These are phyloP conservation scores for Muntiacus reevesi DNA, from an alignment of 2,113 vertebrate genomes.

Conservation along the genomic window DNA sequence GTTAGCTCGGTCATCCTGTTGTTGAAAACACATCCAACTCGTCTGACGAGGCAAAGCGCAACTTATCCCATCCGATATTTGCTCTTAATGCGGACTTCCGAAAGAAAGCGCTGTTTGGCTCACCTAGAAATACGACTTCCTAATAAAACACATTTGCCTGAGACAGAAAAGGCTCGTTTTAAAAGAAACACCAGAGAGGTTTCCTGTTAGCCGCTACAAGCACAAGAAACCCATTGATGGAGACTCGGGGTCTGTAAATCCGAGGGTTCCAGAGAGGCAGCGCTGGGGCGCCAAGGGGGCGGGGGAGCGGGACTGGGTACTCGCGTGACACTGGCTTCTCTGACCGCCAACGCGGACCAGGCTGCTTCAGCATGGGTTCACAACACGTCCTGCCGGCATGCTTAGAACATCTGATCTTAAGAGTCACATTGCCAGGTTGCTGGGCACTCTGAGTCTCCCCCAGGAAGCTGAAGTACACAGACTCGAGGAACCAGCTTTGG, in stretches of 20 bases:
- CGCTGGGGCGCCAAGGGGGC: not conserved
- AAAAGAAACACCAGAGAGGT: not conserved
- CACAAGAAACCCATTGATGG: not conserved
- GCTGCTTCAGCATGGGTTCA: not conserved
- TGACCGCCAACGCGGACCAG: not conserved
- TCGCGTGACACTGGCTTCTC: not conserved
- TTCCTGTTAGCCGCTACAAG: not conserved
- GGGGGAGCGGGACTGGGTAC: not conserved
- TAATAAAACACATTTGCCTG: not conserved
- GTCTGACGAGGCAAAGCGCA: not conserved
- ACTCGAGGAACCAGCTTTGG: not conserved
- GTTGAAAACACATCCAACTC: not conserved
- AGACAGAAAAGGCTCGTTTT: not conserved
- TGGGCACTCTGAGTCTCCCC: not conserved
- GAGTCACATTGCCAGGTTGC: not conserved
- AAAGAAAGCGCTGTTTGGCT: not conserved
- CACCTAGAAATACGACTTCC: not conserved
- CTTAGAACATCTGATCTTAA: not conserved
- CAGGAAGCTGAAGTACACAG: not conserved
- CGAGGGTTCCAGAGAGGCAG: not conserved
- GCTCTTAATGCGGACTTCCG: not conserved
- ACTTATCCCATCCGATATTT: not conserved
- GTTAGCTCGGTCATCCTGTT: not conserved
- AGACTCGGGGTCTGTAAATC: not conserved
- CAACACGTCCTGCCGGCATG: rapidly evolving